Base-by-base conservation (phyloP, 2,888 invertebrate genomes). In the Meloe dianella region DNA sequence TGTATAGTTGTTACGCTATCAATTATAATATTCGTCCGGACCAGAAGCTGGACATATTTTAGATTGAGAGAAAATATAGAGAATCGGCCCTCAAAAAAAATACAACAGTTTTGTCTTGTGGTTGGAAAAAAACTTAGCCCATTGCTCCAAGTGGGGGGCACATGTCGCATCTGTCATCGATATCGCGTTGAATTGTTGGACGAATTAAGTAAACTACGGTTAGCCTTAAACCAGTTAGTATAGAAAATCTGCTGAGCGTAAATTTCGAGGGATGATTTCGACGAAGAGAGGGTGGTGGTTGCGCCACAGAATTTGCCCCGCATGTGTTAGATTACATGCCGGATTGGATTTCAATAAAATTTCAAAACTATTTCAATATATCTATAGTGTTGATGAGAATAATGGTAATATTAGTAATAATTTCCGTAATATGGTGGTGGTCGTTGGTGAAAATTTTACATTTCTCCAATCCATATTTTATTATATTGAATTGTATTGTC, bases 151-250 rank as follows among this genome's bases (percentile, higher is more conserved):
- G 4, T 4, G 4, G 27, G 27, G 27, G 27, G 4, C 27, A 27
- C 4, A 27, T 27, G 78, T 75, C 81, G 77, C 83, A 84, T 83
- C 84, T 84, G 84, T 81, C 83, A 81, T 77, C 79, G 82, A 82
- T 83, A 82, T 83, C 78, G 80, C 78, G 75, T 76, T 75, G 77
- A 54, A 79, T 79, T 80, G 79, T 80, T 76, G 73, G 72, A 68
- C 77, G 81, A 82, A 82, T 82, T 81, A 81, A 79, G 81, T 78
- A 81, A 82, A 81, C 81, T 77, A 76, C 77, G 79, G 81, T 76
- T 75, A 77, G 80, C 77, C 81, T 81, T 83, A 83, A 82, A 82
- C 83, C 81, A 81, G 82, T 83, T 83, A 83, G 80, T 76, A 82
- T 83, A 80, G 81, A 82, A 79, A 81, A 77, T 75, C 81, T 78